These are phyloP conservation scores for Incurvaria masculella DNA, from an alignment of 2,888 invertebrate species.

Conservation along the genomic window DNA sequence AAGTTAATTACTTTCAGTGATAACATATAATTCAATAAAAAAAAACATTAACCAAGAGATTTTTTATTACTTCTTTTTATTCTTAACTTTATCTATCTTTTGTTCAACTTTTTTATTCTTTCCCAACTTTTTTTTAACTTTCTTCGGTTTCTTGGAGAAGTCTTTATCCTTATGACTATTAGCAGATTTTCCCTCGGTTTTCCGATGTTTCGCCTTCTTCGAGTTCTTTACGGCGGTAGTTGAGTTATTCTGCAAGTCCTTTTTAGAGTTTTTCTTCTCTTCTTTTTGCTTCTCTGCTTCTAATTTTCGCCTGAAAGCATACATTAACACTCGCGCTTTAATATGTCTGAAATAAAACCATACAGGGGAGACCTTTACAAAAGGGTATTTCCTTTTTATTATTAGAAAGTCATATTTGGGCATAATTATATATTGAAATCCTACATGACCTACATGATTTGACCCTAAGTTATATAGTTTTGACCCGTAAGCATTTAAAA, in stretches of 20 bases:
- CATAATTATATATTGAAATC: no score
- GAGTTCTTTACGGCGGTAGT: conserved; percentile 21
- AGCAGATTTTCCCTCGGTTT: conserved; percentile 10
- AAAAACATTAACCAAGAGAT: conserved; percentile 8
- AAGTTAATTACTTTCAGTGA: no score
- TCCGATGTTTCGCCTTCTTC: conserved; percentile 33
- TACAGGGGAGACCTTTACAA: no score
- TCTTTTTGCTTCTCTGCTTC: conserved; percentile 23
- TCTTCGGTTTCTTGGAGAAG: conserved; percentile 1
- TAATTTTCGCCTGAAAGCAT: conserved; percentile 32
- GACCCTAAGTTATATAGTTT: no score
- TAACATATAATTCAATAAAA: no score
- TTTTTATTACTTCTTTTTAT: background rate
- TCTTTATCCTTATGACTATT: conserved; percentile 1
- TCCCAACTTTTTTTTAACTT: conserved; percentile 19
- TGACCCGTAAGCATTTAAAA: no score
- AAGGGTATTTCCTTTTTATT: no score
- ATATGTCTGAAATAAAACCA: no score
- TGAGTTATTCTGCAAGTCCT: conserved; percentile 23
- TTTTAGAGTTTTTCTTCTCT: conserved; percentile 16
- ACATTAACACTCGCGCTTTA: background rate
- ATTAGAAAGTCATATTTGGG: no score
- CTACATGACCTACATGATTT: no score
- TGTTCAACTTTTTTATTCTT: conserved; percentile 9
- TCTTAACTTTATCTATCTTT: conserved; percentile 13